phyloP scores from a whole-genome alignment of 1,140 invertebrate species.

The Ladona fulva region DNA sequence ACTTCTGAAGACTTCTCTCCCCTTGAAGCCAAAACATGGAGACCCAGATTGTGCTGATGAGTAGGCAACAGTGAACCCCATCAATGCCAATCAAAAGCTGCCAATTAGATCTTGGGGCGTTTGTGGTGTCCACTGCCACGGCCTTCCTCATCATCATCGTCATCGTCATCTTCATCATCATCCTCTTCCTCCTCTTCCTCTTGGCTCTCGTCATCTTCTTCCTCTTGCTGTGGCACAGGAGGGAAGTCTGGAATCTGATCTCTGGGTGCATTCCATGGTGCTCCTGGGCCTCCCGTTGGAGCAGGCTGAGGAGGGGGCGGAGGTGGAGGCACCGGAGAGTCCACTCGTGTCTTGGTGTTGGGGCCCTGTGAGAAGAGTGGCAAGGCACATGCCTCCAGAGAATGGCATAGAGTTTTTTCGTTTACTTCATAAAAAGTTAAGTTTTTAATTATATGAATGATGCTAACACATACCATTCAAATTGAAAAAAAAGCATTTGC shows the following conservation, averaged over 20 bases:
- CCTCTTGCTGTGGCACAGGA: not conserved
- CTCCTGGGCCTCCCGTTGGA: not conserved
- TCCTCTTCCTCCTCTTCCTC: not conserved
- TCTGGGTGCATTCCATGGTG: not conserved
- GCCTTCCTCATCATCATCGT: not conserved
- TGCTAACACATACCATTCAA: too few species aligned
- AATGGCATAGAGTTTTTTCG: not conserved
- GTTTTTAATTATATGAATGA: too few species aligned
- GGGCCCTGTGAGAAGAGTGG: slow-evolving; percentile 5
- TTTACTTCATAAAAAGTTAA: not conserved
- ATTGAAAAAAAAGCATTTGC: too few species aligned
- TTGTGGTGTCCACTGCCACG: not conserved
- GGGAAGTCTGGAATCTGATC: not conserved
- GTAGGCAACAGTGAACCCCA: not conserved
- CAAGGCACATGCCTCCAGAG: not conserved
- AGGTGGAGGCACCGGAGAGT: not conserved
- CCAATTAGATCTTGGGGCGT: not conserved
- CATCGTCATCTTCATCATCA: not conserved
- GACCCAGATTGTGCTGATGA: too few species aligned
- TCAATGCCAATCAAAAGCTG: not conserved
- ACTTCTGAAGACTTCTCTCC: not conserved
- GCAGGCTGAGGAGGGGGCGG: not conserved
- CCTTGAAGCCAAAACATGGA: not conserved
- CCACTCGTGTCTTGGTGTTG: not conserved
- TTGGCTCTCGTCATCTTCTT: not conserved